Conservation (phyloP, 2,113 vertebrate genomes). For the Psittacula cyanocephala region DNA sequence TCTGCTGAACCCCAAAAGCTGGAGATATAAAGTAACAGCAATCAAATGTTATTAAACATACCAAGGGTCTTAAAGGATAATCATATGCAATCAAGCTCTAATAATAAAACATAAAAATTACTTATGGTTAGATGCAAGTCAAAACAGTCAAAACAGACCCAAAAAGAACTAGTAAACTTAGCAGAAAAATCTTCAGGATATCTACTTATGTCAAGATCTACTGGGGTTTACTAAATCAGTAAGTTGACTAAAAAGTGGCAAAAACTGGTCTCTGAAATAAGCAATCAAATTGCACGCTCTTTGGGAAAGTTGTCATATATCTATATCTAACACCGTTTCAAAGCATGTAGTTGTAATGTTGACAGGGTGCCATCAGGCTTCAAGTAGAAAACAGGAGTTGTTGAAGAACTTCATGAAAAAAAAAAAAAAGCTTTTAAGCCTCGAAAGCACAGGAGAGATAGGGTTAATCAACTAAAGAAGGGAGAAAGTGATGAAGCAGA, state of each 20-base stretch:
- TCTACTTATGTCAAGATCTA: neutral
- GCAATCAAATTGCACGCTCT: neutral
- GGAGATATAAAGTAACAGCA: neutral
- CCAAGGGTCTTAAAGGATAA: constrained; percentile 17
- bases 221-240: neutral
- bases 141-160: constrained; percentile 13
- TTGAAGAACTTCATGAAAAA: constrained; percentile 2
- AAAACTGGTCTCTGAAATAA: constrained; percentile 8
- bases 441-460: neutral
- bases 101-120: constrained; percentile 36
- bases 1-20: neutral
- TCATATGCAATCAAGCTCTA: constrained; percentile 31
- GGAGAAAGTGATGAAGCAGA: neutral
- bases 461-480: neutral
- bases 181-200: neutral
- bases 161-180: neutral
- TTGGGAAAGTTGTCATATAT: neutral
- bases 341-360: neutral
- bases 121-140: constrained; percentile 23
- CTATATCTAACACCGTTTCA: neutral
- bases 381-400: neutral
- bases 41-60: constrained; percentile 51
- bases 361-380: neutral
- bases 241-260: neutral
- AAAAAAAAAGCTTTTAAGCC: neutral